Base-by-base conservation (phyloP, 2,888 invertebrate species). In the Drosophila setosimentum region DNA sequence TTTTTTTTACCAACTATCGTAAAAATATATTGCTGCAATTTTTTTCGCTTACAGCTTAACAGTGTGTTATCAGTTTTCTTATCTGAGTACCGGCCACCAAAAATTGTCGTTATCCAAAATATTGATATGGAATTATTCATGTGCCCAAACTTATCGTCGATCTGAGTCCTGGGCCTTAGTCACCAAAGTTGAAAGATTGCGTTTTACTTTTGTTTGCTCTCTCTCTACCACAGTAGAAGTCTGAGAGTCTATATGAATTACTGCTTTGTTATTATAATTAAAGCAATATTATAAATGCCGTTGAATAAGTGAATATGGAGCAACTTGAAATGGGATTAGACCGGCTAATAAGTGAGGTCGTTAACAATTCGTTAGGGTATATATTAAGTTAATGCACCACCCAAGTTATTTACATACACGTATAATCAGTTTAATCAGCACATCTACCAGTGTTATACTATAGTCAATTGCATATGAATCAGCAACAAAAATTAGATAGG, bases 401-500 rank as follows among this genome's bases (percentile, higher is more conserved):
- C 35, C 35, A 18, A 35, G 37, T 37, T 2, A 10, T 37, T 37
- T n/a, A n/a, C 2, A 7, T 13, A 27, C n/a, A n/a, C n/a, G n/a
- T 16, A n/a, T 29, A 8, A 30, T 18, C n/a, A n/a, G 7, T 24
- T 29, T 40, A 5, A 18, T 29, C 37, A 21, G 27, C n/a, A 13
- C 35, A 29, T 4, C 33, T 29, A 21, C 1, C n/a, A 71, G 48
- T 54, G 29, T 53, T 49, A 13, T 16, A 8, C 16, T 1, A 35
- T 37, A 3, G 59, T 49, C 24, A 49, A 48, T 33, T 49, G 48
- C n/a, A 49, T 10, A 54, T 40, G 24, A 50, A 18, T 40, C 24
- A 40, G 32, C 45, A 57, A 33, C 29, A 11, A 18, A 18, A 29
- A 24, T 16, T 16, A 2, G 0, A 21, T 29, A 73, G 73, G 73